Base-by-base conservation (phyloP, 35 echinoderm and acorn worm genomes). In the Heliocidaris tuberculata region DNA sequence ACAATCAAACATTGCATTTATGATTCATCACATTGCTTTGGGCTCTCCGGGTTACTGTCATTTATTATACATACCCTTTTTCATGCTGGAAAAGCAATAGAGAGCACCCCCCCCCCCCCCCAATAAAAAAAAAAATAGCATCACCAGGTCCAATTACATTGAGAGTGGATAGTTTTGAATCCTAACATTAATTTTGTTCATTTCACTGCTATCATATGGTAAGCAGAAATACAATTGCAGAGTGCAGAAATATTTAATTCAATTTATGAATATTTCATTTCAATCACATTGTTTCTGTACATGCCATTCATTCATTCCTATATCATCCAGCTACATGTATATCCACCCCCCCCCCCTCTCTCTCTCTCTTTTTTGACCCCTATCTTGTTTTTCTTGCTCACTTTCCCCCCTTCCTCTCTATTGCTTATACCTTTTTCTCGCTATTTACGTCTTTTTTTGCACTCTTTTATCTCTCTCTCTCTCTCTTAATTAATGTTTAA, bases 1-100 rank as follows among this genome's bases (percentile, higher is more conserved):
- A n/a, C 65, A 78, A 78, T 78, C 65, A 78, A 78, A n/a, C 65
- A 78, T 78, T n/a, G 65, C 65, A 78, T 78, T 78, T 78, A 78
- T 78, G 65, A 78, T 78, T 78, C 65, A 78, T 78, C 65, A n/a
- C 65, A 78, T 78, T 78, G 65, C 65, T 24, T 42, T 27, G 65
- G 27, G 65, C 19, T 78, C 65, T 78, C 65, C 21, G 21, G 65
- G 27, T 78, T 24, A 78, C 65, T 78, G 65, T n/a, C 65, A 78
- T 78, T 78, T 78, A 78, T 70, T 70, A 70, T 70, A 70, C 17
- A 70, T 78, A 78, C 27, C 65, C 65, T 7, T 78, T 78, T 78
- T 27, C 65, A 78, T n/a, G 65, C 21, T 78, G 65, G 27, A 78
- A 24, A 78, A 78, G 52, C 52, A 56, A 56, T 6, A 27, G 27